Evolutionary conservation across 2,888 invertebrate genomes (phyloP).

Genomic region (Rotaria magnacalcarata): DNA sequence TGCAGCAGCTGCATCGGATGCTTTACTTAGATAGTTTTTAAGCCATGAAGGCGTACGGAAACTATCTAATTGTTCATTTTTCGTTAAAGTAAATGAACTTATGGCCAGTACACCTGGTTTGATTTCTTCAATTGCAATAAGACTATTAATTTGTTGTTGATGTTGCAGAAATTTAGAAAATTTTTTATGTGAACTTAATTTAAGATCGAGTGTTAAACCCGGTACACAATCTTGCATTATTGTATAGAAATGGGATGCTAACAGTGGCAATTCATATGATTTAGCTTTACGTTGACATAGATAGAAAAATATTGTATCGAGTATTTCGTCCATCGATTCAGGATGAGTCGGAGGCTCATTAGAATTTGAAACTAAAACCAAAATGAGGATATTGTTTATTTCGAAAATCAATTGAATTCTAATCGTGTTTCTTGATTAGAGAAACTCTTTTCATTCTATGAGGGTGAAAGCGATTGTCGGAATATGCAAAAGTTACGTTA

Average conservation of each 20-base stretch:
- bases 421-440: too few species aligned
- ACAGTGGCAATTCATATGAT: slow-evolving; percentile 9
- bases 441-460: too few species aligned
- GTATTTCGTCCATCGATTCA: slow-evolving; percentile 30
- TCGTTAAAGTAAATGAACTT: neutral
- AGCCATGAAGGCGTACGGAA: slow-evolving; percentile 31
- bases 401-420: too few species aligned
- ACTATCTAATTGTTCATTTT: slow-evolving; percentile 17
- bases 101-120: slow-evolving; percentile 27
- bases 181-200: slow-evolving; percentile 15
- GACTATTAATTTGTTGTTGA: slow-evolving; percentile 24
- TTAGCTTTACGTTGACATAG: slow-evolving; percentile 30
- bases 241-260: neutral
- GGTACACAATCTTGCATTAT: slow-evolving; percentile 32
- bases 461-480: too few species aligned
- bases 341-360: neutral
- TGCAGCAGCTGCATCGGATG: neutral
- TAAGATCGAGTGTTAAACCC: slow-evolving; percentile 2
- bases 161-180: slow-evolving; percentile 22
- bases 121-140: neutral
- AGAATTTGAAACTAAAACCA: neutral
- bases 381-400: too few species aligned
- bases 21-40: neutral
- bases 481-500: too few species aligned
- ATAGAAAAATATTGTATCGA: neutral